Percentiles rank a stretch among this genome's conserved stretches.
phyloP scores from a whole-genome alignment of 2,113 vertebrate genomes.

The Scophthalmus maximus region DNA sequence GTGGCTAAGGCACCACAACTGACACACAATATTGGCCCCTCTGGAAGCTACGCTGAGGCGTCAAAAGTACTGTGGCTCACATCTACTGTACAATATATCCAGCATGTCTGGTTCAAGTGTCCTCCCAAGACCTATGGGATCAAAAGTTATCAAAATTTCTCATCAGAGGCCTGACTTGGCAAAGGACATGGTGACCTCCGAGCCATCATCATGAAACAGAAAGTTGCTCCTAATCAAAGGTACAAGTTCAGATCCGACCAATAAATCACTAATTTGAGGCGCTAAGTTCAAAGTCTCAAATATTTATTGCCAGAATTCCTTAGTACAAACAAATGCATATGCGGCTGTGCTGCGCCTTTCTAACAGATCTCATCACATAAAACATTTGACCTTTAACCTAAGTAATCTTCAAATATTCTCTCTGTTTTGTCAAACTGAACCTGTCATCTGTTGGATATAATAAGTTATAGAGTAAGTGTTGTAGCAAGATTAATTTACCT shows the following conservation, averaged over 20 bases:
- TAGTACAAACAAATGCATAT: too few species aligned
- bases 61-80: conserved; percentile 12
- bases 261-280: too few species aligned
- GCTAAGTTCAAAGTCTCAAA: too few species aligned
- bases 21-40: neutral
- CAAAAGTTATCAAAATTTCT: too few species aligned
- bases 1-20: conserved; percentile 23
- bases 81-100: neutral
- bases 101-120: conserved; percentile 2
- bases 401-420: too few species aligned
- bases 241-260: too few species aligned
- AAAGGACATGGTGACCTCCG: too few species aligned
- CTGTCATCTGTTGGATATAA: neutral
- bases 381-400: conserved; percentile 19
- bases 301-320: too few species aligned
- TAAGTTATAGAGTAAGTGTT: neutral
- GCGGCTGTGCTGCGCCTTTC: neutral
- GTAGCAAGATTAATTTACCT: neutral
- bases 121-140: too few species aligned
- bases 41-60: conserved; percentile 22
- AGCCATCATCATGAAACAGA: too few species aligned
- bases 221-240: too few species aligned
- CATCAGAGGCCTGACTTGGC: too few species aligned
- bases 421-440: neutral
- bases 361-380: neutral